These are phyloP conservation scores for Neodiprion virginianus DNA, from an alignment of 1,140 invertebrate species.

Conservation along the genomic window DNA sequence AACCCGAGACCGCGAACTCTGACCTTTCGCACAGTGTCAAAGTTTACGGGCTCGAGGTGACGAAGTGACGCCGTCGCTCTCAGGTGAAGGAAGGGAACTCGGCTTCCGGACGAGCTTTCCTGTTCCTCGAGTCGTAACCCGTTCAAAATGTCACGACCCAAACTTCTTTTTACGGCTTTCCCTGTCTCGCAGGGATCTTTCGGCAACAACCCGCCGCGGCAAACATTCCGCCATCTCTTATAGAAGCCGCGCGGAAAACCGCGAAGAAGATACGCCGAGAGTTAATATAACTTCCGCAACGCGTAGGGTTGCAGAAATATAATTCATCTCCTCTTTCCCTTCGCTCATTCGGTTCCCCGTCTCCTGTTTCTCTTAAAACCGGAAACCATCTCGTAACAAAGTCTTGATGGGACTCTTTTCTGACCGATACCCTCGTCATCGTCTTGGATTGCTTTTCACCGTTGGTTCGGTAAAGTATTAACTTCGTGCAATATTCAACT, in stretches of 20 bases:
- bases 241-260: neutral
- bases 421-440: no score
- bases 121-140: neutral
- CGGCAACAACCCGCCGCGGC: neutral
- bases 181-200: neutral
- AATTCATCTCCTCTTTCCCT: no score
- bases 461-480: no score
- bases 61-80: neutral
- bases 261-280: neutral
- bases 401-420: no score
- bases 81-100: neutral
- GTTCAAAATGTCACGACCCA: constrained; percentile 1
- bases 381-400: no score
- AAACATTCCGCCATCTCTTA: neutral
- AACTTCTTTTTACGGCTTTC: neutral
- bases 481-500: no score
- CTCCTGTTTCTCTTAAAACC: no score
- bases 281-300: neutral
- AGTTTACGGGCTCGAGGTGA: neutral
- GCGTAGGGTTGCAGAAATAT: neutral
- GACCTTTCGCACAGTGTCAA: no score
- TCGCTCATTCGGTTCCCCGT: no score
- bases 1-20: no score
- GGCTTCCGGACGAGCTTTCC: neutral
- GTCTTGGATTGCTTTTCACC: no score